phyloP scores from a whole-genome alignment of 2,113 vertebrate species.

The Tyrannus savana region DNA sequence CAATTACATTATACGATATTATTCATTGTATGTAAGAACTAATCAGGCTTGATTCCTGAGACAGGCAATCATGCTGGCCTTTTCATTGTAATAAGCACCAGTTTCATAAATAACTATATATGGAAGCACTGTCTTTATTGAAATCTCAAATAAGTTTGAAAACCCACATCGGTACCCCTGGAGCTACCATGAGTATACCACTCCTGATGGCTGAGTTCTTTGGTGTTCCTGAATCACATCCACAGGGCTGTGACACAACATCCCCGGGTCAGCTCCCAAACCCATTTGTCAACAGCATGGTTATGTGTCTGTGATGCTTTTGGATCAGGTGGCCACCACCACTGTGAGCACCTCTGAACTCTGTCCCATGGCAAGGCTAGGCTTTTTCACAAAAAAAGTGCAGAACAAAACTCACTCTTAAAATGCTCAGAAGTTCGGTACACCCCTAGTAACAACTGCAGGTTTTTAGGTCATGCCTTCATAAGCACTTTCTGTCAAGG shows the following conservation, averaged over 20 bases:
- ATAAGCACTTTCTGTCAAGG: not conserved
- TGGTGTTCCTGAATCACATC: not conserved
- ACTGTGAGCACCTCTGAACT: not conserved
- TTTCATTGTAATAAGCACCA: not conserved
- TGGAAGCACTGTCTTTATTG: not conserved
- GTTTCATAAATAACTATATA: not conserved
- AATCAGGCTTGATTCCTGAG: not conserved
- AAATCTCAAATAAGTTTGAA: not conserved
- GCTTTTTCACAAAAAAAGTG: not conserved
- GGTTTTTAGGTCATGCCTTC: not conserved
- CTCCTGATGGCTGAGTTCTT: not conserved
- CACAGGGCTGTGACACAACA: not conserved
- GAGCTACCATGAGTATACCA: no score
- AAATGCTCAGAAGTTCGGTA: not conserved
- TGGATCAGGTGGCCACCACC: not conserved
- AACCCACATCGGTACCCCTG: rapidly evolving
- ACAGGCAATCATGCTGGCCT: rapidly evolving
- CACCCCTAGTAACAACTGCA: not conserved
- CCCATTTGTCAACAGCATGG: rapidly evolving
- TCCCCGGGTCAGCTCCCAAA: not conserved
- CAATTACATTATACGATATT: not conserved
- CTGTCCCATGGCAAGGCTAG: not conserved
- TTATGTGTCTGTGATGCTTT: rapidly evolving
- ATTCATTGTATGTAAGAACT: not conserved
- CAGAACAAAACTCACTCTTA: not conserved